phyloP scores from a whole-genome alignment of 2,797 vertebrate genomes.

The Ceyx erithaca region DNA sequence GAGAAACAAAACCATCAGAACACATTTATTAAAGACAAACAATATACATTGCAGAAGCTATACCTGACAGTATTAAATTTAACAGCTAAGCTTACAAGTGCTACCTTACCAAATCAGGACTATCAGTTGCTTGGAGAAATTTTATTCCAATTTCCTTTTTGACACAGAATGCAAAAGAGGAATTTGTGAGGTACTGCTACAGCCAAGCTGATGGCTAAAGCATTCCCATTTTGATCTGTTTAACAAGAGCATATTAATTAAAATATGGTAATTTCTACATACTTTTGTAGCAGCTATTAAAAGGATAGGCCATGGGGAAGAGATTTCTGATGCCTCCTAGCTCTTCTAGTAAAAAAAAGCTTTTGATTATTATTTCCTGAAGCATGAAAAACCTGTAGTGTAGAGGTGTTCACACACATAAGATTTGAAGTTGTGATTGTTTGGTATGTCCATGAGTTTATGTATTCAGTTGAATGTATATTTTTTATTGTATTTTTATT shows the following conservation, averaged over 20 bases:
- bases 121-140: slow-evolving; percentile 47
- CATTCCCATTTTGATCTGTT: slow-evolving; percentile 63
- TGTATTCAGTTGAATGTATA: not conserved
- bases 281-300: slow-evolving; percentile 13
- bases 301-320: slow-evolving; percentile 31
- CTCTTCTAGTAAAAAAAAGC: not conserved
- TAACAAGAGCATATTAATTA: slow-evolving; percentile 63
- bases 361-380: not conserved
- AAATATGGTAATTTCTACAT: slow-evolving; percentile 32
- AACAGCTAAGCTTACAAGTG: slow-evolving; percentile 29
- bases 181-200: slow-evolving; percentile 31
- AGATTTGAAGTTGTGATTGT: not conserved
- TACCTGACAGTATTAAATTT: not conserved
- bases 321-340: slow-evolving; percentile 5
- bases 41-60: not conserved
- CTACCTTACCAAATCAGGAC: slow-evolving; percentile 26
- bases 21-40: slow-evolving; percentile 28
- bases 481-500: too few species aligned
- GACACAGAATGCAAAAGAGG: not conserved
- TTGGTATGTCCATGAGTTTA: not conserved
- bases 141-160: slow-evolving; percentile 56
- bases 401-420: not conserved
- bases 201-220: slow-evolving; percentile 39
- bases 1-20: slow-evolving; percentile 41
- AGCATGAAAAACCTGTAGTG: not conserved